phyloP scores from a whole-genome alignment of 2,113 vertebrate genomes.

The Catharus minimus region DNA sequence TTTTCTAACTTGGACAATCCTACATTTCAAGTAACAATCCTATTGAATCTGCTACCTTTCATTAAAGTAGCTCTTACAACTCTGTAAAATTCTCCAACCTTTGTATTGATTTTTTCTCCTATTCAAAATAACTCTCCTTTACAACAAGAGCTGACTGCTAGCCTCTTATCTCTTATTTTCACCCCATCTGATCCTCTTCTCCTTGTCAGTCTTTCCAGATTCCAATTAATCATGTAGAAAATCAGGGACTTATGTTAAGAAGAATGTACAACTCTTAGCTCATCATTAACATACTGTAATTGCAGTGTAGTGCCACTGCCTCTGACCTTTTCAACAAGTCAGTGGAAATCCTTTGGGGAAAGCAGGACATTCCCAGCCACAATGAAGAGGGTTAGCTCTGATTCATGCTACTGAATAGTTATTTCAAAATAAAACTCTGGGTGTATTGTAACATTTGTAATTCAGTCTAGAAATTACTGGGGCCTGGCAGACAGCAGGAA shows the following conservation, averaged over 20 bases:
- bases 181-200: conserved; percentile 54
- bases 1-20: conserved; percentile 47
- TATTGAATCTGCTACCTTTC: conserved; percentile 60
- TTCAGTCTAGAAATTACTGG: neutral
- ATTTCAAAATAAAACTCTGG: conserved; percentile 34
- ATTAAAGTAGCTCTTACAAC: conserved; percentile 67
- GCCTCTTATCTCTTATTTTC: conserved; percentile 65
- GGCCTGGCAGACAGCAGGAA: neutral
- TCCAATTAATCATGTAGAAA: conserved; percentile 59
- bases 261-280: conserved; percentile 40
- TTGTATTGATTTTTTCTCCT: conserved; percentile 61
- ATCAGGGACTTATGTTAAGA: conserved; percentile 55
- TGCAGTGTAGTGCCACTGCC: conserved; percentile 17
- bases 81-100: conserved; percentile 68
- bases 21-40: conserved; percentile 51
- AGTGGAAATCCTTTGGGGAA: conserved; percentile 4
- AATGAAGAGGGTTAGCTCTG: neutral
- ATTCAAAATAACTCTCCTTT: conserved; percentile 68
- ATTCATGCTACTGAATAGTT: neutral
- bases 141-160: conserved; percentile 57
- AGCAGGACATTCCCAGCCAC: conserved; percentile 28
- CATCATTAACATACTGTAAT: conserved; percentile 57
- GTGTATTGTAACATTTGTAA: neutral
- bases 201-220: conserved; percentile 36
- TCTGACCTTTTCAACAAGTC: conserved; percentile 31